Base-by-base conservation (phyloP, 2,797 vertebrate genomes). In the Micropoecilia bifurca region DNA sequence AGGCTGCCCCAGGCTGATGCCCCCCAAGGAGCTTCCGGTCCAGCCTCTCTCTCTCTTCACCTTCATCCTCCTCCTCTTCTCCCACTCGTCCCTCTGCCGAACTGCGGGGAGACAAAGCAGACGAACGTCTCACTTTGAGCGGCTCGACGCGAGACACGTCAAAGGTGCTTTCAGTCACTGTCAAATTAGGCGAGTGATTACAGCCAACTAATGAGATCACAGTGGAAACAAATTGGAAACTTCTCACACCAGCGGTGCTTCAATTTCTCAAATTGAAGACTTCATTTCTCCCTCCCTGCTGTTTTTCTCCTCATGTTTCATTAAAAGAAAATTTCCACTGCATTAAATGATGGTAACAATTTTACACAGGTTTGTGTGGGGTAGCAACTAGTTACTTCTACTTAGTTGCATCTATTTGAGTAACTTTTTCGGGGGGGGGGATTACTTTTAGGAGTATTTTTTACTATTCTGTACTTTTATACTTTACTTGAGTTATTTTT, bases 1-100 rank as follows among this genome's bases (percentile, higher is more conserved):
- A 0, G 98, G 97, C 43, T 95, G 81, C 25, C 98, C 98, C 22
- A 99, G 89, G 77, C 98, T 95, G 90, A 96, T 85, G 16, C 98
- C 98, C 9, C 98, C 98, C 98, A 97, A 98, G 0, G 96, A 95
- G 66, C 61, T 92, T 41, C 98, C 97, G 0, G 97, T 97, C 98
- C 98, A 99, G 28, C 98, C 98, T 77, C 97, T 95, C 57, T 97
- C 96, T 77, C 94, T 95, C 91, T 97, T 98, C 30, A 97, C 6
- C 92, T 90, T 98, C 43, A 84, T 97, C 92, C 78, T 97, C 90
- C 36, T 97, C 83, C 74, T 97, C 81, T 81, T 96, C 25, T 98
- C 97, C 96, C 96, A 97, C 4, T 96, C 95, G 1, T 99, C 97
- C 57, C 96, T 94, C 88, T 95, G 94, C 13, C 93, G 95, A 73